Evolutionary conservation across 2,888 invertebrate species (phyloP).

Genomic region (Agriotes lineatus): DNA sequence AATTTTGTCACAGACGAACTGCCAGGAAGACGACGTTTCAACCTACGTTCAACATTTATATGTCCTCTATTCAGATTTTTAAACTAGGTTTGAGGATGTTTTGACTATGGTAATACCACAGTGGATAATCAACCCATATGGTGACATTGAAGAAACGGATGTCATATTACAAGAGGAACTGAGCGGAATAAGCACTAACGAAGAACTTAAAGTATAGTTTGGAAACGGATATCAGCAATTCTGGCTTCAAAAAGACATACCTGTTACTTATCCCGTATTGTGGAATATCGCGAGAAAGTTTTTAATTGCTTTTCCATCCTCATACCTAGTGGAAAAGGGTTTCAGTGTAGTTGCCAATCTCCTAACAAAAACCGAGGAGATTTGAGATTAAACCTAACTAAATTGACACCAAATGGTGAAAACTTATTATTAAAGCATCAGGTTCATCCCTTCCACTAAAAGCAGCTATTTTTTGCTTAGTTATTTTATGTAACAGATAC

Average conservation of each 20-base stretch:
- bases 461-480: slow-evolving; percentile 44
- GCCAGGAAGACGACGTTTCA: too few relatives aligned
- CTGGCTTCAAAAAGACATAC: slow-evolving; percentile 48
- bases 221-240: slow-evolving; percentile 51
- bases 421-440: slow-evolving; percentile 51
- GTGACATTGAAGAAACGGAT: slow-evolving; percentile 48
- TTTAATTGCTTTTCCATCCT: slow-evolving; percentile 49
- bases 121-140: slow-evolving; percentile 49
- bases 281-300: slow-evolving; percentile 49
- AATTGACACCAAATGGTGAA: slow-evolving; percentile 51
- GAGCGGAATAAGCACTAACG: slow-evolving; percentile 48
- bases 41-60: slow-evolving; percentile 54
- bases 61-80: slow-evolving; percentile 50
- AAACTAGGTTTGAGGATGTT: slow-evolving; percentile 53
- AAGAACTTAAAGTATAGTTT: slow-evolving; percentile 51
- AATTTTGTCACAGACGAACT: too few relatives aligned
- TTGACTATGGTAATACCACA: slow-evolving; percentile 50
- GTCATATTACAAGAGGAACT: slow-evolving; percentile 50
- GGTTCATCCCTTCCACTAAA: slow-evolving; percentile 50
- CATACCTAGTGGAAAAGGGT: slow-evolving; percentile 48
- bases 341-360: slow-evolving; percentile 46
- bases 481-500: slow-evolving; percentile 34
- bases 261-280: slow-evolving; percentile 49
- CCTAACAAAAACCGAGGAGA: slow-evolving; percentile 49
- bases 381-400: slow-evolving; percentile 51